Base-by-base conservation (phyloP, 2,888 invertebrate species). In the Dolichopus griseipennis region DNA sequence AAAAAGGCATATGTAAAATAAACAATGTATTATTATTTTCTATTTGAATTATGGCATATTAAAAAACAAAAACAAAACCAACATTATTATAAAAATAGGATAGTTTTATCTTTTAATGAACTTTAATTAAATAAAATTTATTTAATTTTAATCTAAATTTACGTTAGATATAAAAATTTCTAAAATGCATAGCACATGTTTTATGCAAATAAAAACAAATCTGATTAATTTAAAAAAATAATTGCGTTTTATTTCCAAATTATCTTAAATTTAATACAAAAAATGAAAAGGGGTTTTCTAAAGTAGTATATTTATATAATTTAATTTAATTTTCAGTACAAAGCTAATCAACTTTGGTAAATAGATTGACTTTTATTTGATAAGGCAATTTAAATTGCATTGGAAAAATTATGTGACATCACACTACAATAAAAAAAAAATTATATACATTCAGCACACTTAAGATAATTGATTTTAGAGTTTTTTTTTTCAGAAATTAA, bases 161-260 rank as follows among this genome's bases (percentile, higher is more conserved):
- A 52, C 52, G 52, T 52, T 52, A 52, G 52, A 52, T 52, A 52
- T 52, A 52, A 52, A n/a, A 52, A 52, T 52, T 52, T 52, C 52
- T 52, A 52, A 63, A 63, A 27, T 27, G 63, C 63, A 63, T 63
- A 63, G 63, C 63, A 63, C 63, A 63, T 18, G 27, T 27, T 33
- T 63, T 27, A 63, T 63, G 63, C 63, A 63, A 63, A 63, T 63
- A 63, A 63, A 63, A 63, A 27, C 27, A 63, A 27, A 27, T 63
- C 27, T 52, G 52, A 52, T 52, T 52, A 52, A 52, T 52, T 52
- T 52, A 52, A 52, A 6, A 52, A 52, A 15, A 12, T 5, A 12
- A 15, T 41, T 18, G 9, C 18, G 52, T 18, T 52, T 52, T 15
- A 52, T 52, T 52, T 52, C 18, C 15, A 18, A 27, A 27, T 27